Percentiles rank a stretch among this genome's conserved stretches.
Conservation (phyloP, 2,113 vertebrate species). For the Passer montanus region DNA sequence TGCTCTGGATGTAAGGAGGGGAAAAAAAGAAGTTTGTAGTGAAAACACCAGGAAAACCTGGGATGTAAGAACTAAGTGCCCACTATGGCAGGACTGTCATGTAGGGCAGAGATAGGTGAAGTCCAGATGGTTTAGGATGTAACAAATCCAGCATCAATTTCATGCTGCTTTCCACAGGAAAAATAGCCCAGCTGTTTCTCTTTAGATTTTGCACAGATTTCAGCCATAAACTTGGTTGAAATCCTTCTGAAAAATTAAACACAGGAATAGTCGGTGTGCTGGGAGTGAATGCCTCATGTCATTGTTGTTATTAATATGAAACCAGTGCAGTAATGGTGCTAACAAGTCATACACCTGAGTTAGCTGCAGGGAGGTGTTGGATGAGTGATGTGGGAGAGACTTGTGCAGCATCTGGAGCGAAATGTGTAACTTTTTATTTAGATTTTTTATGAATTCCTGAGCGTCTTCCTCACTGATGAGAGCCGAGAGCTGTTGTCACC, state of each 20-base stretch:
- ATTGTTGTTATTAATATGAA: background rate
- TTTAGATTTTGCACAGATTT: background rate
- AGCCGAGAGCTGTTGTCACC: background rate
- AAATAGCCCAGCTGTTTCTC: background rate
- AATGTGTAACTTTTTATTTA: background rate
- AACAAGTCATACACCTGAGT: background rate
- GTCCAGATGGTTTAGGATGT: background rate
- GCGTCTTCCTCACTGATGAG: background rate
- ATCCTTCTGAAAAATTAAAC: background rate
- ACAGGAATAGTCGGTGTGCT: background rate
- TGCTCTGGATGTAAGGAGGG: background rate
- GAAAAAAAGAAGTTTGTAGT: background rate
- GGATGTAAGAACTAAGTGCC: background rate
- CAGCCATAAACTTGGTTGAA: background rate
- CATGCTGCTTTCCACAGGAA: background rate
- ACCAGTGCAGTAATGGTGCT: background rate
- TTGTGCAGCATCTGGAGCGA: background rate
- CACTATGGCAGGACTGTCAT: accelerated
- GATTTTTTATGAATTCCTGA: background rate
- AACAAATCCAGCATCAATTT: background rate
- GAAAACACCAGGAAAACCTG: background rate
- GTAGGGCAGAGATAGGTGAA: accelerated
- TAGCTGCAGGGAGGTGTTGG: background rate
- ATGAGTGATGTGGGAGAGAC: background rate
- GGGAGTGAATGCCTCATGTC: background rate